Evolutionary conservation across 2,113 vertebrate genomes (phyloP), one percentile per base, ranked within the genome.

Genomic region (Ochotona princeps): DNA sequence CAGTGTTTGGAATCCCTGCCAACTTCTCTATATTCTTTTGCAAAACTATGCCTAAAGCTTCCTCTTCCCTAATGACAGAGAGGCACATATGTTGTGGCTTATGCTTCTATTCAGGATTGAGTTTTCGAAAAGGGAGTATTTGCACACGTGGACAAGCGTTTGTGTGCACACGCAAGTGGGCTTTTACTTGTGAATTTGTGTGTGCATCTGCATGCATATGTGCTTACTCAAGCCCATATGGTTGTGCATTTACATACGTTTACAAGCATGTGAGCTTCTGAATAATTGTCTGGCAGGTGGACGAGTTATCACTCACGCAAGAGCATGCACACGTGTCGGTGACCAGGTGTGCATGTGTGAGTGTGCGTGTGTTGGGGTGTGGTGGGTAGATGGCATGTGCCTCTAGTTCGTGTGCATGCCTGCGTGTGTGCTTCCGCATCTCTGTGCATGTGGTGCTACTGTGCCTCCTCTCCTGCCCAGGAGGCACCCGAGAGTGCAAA

Each of bases 91-190:
- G 95, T 66, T 91, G 49, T 81, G 60, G 92, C 94, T 95, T 94
- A 84, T 90, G 94, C 93, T 96, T 92, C 87, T 95, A 87, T 96
- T 97, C 96, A 78, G 95, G 82, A 83, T 69, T 84, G n/a, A 66
- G 57, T 85, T 82, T 93, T 94, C 94, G 89, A 69, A 87, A 81
- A 89, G 87, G 54, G 91, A 69, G 9, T 17, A 51, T 35, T n/a
- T 21, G 15, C 67, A 70, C 89, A 89, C 2, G 3, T 74, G 69
- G 76, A 83, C 21, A 69, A 82, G 84, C 84, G 70, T 91, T 83
- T 84, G 90, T 54, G 44, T 92, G 67, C 66, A 38, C 66, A 61
- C 47, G 66, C 0, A 0, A 89, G 47, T 76, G 47, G n/a, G 47
- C 84, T 74, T 94, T 60, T 66, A 60, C 44, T 63, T 89, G 60